phyloP scores from a whole-genome alignment of 1,140 invertebrate species.

The Danaus melanippus region DNA sequence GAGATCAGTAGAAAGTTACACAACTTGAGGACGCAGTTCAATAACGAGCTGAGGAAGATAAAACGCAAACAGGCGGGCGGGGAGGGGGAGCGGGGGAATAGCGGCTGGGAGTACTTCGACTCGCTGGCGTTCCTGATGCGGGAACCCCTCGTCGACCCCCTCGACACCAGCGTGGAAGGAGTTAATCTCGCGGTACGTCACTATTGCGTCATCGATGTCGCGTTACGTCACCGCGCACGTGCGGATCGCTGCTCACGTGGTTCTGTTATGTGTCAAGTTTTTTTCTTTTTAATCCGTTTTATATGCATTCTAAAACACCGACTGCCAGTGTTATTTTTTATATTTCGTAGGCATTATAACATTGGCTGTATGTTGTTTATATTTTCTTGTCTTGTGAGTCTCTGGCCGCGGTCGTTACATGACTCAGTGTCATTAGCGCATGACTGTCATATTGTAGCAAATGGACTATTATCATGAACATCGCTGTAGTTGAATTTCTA shows the following conservation, averaged over 20 bases:
- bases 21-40: constrained; percentile 60
- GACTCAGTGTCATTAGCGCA: too few relatives aligned
- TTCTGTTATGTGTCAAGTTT: constrained; percentile 3
- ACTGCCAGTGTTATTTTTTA: too few relatives aligned
- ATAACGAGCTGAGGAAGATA: constrained; percentile 60
- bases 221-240: too few relatives aligned
- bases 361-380: too few relatives aligned
- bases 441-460: too few relatives aligned
- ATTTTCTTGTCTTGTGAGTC: too few relatives aligned
- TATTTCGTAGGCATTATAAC: too few relatives aligned
- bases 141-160: constrained; percentile 32
- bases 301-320: too few relatives aligned
- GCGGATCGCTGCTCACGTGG: background rate
- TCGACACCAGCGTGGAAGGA: constrained; percentile 35
- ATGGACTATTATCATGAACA: too few relatives aligned
- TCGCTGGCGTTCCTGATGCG: constrained; percentile 49
- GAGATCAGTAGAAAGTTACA: constrained; percentile 59
- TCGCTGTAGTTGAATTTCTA: too few relatives aligned
- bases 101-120: constrained; percentile 65
- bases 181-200: constrained; percentile 54
- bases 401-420: too few relatives aligned
- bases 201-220: background rate
- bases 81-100: constrained; percentile 27
- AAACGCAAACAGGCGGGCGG: constrained; percentile 38
- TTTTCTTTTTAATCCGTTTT: background rate